Evolutionary conservation across 2,888 invertebrate genomes (phyloP).

Genomic region (Drosophila robusta): DNA sequence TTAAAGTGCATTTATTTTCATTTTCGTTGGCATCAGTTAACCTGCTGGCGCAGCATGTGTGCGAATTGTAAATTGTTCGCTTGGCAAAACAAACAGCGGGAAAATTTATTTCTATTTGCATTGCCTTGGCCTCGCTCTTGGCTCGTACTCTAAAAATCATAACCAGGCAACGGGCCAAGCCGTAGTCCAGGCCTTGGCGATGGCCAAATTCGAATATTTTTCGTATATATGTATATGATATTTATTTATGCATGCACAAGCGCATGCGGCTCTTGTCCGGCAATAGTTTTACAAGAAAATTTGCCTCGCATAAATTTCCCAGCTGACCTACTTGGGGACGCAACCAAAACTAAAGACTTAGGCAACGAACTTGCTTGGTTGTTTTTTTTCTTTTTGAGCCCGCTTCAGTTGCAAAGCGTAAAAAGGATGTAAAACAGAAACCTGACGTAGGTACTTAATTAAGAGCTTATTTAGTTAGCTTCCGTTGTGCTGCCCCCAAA

Average conservation of each 20-base stretch:
- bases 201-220: conserved; percentile 50
- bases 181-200: conserved; percentile 28
- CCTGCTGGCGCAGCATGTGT: conserved; percentile 73
- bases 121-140: conserved; percentile 34
- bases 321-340: conserved; percentile 64
- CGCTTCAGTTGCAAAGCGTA: conserved; percentile 24
- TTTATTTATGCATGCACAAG: conserved; percentile 66
- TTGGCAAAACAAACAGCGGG: conserved; percentile 74
- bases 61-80: conserved; percentile 76
- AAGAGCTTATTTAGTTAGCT: conserved; percentile 69
- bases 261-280: conserved; percentile 41
- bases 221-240: conserved; percentile 45
- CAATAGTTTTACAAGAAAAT: conserved; percentile 64
- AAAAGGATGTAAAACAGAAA: conserved; percentile 45
- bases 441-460: conserved; percentile 73
- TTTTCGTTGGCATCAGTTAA: conserved; percentile 67
- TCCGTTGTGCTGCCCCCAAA: conserved; percentile 36
- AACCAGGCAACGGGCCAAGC: conserved; percentile 41
- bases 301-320: conserved; percentile 44
- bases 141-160: conserved; percentile 48
- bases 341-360: conserved; percentile 66
- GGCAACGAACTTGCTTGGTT: conserved; percentile 58
- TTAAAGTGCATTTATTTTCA: conserved; percentile 75
- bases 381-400: conserved; percentile 12
- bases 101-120: conserved; percentile 71